These are phyloP conservation scores for Rhamphomyia laevipes DNA, from an alignment of 2,888 invertebrate genomes.

Conservation along the genomic window DNA sequence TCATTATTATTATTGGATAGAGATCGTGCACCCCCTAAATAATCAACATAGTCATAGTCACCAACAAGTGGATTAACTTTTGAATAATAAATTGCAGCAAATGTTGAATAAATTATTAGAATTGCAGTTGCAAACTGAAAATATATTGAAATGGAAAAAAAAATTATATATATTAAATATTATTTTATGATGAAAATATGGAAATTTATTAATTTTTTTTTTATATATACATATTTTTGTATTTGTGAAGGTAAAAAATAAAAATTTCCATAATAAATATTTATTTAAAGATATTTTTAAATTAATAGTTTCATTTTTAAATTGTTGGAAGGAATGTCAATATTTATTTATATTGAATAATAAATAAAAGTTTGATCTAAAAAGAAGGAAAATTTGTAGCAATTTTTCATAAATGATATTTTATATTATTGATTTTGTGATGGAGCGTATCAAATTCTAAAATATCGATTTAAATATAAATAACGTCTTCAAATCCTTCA, in stretches of 20 bases:
- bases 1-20: conserved; percentile 39
- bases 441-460: too few species aligned
- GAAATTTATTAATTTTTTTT: not conserved
- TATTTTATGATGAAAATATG: not conserved
- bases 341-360: too few species aligned
- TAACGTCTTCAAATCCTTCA: too few species aligned
- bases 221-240: not conserved
- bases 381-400: too few species aligned
- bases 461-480: too few species aligned
- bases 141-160: conserved; percentile 3
- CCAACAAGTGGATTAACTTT: conserved; percentile 75
- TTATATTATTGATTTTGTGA: too few species aligned
- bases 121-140: conserved; percentile 66
- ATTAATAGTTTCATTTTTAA: too few species aligned
- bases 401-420: too few species aligned
- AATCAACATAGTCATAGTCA: conserved; percentile 65
- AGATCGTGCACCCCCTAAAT: conserved; percentile 54
- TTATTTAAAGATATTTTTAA: too few species aligned
- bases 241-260: not conserved
- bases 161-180: not conserved
- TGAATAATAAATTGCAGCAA: conserved; percentile 78
- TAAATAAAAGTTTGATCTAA: too few species aligned
- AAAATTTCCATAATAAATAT: too few species aligned
- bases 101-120: conserved; percentile 68
- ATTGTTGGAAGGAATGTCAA: too few species aligned